These are phyloP conservation scores for Malthinus seriepunctatus DNA, from an alignment of 2,888 invertebrate species.

Conservation along the genomic window DNA sequence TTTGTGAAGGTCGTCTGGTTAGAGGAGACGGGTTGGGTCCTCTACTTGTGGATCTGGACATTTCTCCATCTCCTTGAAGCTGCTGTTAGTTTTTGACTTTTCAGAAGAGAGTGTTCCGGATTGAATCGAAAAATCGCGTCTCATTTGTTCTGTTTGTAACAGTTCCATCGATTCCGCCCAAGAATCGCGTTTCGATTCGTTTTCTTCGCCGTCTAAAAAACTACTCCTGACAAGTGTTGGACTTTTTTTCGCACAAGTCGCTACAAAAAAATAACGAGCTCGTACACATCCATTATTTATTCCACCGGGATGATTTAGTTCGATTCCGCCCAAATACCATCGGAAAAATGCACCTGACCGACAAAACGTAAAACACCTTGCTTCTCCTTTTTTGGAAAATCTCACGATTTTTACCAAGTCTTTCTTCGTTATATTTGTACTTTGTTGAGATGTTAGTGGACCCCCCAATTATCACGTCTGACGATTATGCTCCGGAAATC, in stretches of 20 bases:
- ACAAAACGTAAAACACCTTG: conserved; percentile 61
- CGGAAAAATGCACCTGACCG: conserved; percentile 60
- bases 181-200: conserved; percentile 70
- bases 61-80: conserved; percentile 87
- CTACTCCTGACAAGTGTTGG: conserved; percentile 4
- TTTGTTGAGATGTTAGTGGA: conserved; percentile 15
- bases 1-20: conserved; percentile 56
- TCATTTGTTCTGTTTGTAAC: conserved; percentile 88
- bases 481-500: conserved; percentile 32
- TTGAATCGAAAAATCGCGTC: conserved; percentile 56
- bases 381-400: conserved; percentile 42
- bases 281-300: conserved; percentile 66
- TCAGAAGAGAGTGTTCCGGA: conserved; percentile 61
- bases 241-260: conserved; percentile 53
- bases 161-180: conserved; percentile 86
- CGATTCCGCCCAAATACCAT: conserved; percentile 68
- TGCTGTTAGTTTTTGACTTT: conserved; percentile 35
- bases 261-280: conserved; percentile 67
- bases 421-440: conserved; percentile 25
- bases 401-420: conserved; percentile 48
- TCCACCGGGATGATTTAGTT: conserved; percentile 61
- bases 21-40: conserved; percentile 75
- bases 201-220: conserved; percentile 36
- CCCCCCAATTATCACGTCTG: conserved; percentile 10
- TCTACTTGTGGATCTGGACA: conserved; percentile 83